These are phyloP conservation scores for Sinocyclocheilus anshuiensis DNA, from an alignment of 2,113 vertebrate genomes.

Conservation along the genomic window DNA sequence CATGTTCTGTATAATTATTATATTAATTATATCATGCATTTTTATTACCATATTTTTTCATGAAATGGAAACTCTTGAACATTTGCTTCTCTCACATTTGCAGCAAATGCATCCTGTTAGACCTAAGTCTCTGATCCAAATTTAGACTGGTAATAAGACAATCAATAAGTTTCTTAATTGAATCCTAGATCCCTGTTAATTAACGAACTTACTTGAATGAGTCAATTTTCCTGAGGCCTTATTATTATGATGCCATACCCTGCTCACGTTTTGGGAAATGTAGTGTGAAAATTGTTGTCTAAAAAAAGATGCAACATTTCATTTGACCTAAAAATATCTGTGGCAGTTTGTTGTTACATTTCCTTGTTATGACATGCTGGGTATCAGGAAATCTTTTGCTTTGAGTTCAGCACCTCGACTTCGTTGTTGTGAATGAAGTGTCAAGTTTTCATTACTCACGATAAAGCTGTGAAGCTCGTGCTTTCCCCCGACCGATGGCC, in stretches of 20 bases:
- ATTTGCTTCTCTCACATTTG: background rate
- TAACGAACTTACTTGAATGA: background rate
- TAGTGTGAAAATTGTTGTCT: background rate
- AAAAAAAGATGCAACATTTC: background rate
- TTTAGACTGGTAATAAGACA: background rate
- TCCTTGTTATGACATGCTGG: conserved; percentile 17
- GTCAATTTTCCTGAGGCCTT: background rate
- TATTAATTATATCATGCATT: too few relatives aligned
- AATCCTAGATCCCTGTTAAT: background rate
- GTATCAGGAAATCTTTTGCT: background rate
- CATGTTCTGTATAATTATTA: background rate
- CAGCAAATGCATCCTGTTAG: background rate
- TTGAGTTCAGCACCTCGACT: background rate
- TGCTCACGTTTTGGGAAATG: background rate
- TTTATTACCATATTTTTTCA: background rate
- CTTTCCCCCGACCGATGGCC: background rate
- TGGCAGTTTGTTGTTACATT: background rate
- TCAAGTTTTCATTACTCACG: background rate
- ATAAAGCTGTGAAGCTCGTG: conserved; percentile 11
- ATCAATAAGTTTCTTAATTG: background rate
- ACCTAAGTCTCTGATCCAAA: background rate
- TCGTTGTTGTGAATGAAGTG: conserved; percentile 18
- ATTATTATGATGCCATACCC: background rate
- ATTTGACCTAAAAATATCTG: conserved; percentile 17
- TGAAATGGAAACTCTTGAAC: background rate